phyloP scores from a whole-genome alignment of 2,113 vertebrate genomes.

The Halcyon malimbica region DNA sequence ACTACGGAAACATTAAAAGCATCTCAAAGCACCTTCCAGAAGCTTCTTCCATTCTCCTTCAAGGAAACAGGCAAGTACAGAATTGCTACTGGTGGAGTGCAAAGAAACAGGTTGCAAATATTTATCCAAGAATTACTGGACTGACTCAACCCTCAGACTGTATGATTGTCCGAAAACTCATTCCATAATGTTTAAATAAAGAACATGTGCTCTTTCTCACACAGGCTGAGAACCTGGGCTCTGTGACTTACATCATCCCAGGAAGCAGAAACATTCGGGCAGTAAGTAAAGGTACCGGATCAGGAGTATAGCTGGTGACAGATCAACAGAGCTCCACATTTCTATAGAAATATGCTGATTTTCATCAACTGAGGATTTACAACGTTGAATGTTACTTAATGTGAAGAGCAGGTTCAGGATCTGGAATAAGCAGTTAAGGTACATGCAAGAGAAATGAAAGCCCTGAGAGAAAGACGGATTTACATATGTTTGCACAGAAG shows the following conservation, averaged over 20 bases:
- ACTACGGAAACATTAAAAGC: neutral
- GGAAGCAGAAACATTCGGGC: neutral
- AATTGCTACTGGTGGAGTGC: neutral
- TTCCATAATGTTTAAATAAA: neutral
- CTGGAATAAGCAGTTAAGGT: neutral
- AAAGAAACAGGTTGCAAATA: neutral
- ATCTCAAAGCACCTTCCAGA: neutral
- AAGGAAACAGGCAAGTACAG: neutral
- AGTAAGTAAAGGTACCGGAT: neutral
- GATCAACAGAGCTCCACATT: neutral
- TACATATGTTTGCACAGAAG: accelerated
- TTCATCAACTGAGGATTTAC: neutral
- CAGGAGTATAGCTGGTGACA: neutral
- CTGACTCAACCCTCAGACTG: neutral
- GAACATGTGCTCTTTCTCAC: neutral
- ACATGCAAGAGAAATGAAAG: neutral
- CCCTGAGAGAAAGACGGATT: neutral
- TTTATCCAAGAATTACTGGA: neutral
- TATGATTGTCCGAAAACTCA: neutral
- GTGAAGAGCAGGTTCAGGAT: neutral
- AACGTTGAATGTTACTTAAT: neutral
- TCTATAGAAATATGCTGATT: neutral
- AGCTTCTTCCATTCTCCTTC: neutral
- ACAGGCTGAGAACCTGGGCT: neutral
- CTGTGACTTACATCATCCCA: neutral